Base-by-base conservation (phyloP, 1,140 invertebrate genomes). In the Papilio dardanus region DNA sequence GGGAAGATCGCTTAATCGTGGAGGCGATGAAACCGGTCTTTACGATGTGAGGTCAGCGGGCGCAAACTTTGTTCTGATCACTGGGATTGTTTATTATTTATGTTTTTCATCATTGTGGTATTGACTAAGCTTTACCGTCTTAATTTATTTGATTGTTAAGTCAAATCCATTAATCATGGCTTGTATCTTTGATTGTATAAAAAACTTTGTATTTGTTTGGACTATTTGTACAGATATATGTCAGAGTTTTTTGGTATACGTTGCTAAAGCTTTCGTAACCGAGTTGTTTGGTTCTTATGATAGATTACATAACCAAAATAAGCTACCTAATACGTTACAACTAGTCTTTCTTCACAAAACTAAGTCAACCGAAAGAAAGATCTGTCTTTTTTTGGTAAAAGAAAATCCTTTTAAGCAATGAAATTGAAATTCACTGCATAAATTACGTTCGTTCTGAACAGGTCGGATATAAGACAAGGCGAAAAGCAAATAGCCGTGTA, bases 1-100 rank as follows among this genome's bases (percentile, higher is more conserved):
- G 83, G 85, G 78, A 81, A 85, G 90, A 92, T 92, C 85, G 88
- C 89, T 90, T 91, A 92, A 90, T 91, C 89, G 87, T 68, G 77
- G 74, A 42, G 75, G 79, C 79, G 81, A 78, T 75, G 75, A 74
- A 78, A 91, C 88, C 85, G 86, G 89, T 90, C 74, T 74, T 81
- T 80, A 46, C 21, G 42, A 78, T 80, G 78, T 78, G 79, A 84
- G 85, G 84, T 86, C 86, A 83, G 76, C 79, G 75, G 76, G 76
- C 79, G 71, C 79, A 62, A 75, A 21, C 69, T 54, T 81, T 81
- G 79, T 81, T 82, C 80, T 82, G 76, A 81, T 77, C 75, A 76
- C 75, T 71, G 50, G 69, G 74, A 81, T 85, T 85, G 76, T 81
- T 80, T 62, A 46, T 62, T 30, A 62, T 28, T 62, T 14, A 28